Evolutionary conservation across 1,140 invertebrate species (phyloP).

Genomic region (Temnothorax longispinosus): DNA sequence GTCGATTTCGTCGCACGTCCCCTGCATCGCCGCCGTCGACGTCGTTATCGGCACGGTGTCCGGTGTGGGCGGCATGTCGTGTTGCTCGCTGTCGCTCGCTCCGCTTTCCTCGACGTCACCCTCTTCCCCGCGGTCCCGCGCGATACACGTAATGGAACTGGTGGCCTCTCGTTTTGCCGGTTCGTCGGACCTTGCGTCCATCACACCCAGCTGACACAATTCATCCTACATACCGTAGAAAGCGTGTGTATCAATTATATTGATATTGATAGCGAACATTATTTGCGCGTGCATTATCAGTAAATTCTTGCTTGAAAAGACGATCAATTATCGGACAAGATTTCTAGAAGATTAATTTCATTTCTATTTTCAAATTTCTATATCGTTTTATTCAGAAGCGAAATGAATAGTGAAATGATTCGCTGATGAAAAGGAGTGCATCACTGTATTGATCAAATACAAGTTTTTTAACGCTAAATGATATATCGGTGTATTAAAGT

Average conservation of each 20-base stretch:
- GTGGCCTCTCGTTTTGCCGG: constrained; percentile 48
- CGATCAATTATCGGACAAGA: constrained; percentile 52
- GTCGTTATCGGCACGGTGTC: constrained; percentile 78
- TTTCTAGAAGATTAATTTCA: constrained; percentile 3
- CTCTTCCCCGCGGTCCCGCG: constrained; percentile 77
- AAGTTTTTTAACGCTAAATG: background rate
- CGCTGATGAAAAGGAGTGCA: background rate
- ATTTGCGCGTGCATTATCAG: background rate
- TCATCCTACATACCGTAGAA: constrained; percentile 79
- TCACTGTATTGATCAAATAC: too few species aligned
- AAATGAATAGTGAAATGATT: background rate
- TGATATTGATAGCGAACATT: background rate
- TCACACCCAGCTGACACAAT: constrained; percentile 82
- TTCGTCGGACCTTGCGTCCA: constrained; percentile 79
- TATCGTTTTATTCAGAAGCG: background rate
- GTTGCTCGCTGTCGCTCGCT: constrained; percentile 69
- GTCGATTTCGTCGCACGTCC: constrained; percentile 79
- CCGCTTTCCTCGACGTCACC: constrained; percentile 79
- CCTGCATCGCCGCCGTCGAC: constrained; percentile 75
- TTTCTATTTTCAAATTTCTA: background rate
- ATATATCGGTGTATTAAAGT: background rate
- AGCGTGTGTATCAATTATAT: background rate
- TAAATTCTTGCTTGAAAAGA: constrained; percentile 35
- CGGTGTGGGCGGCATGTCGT: constrained; percentile 82
- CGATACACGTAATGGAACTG: constrained; percentile 48